Evolutionary conservation across 2,888 invertebrate species (phyloP).

Genomic region (Acanthosepion pharaonis): DNA sequence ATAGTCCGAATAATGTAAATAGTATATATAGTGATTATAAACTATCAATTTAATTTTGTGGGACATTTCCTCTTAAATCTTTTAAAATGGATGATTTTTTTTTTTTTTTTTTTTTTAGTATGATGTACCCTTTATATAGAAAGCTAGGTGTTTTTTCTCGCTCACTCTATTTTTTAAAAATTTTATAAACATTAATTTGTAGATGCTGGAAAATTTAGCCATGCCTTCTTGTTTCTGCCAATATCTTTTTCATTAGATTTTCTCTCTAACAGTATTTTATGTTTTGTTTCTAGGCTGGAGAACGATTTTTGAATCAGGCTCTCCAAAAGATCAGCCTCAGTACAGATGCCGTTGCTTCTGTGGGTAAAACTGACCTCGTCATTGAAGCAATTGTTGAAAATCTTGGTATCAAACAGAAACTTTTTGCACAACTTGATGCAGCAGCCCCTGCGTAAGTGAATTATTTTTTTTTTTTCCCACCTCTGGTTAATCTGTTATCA

Average conservation of each 20-base stretch:
- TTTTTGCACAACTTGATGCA: conserved; percentile 82
- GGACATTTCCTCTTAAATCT: too few relatives aligned
- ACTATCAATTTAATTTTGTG: too few relatives aligned
- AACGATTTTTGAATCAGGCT: conserved; percentile 81
- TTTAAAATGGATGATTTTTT: too few relatives aligned
- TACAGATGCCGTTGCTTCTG: conserved; percentile 80
- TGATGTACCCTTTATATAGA: too few relatives aligned
- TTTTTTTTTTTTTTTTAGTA: too few relatives aligned
- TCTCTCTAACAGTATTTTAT: neutral
- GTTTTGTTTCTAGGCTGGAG: conserved; percentile 76
- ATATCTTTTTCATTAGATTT: neutral
- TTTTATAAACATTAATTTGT: too few relatives aligned
- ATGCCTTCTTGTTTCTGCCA: too few relatives aligned
- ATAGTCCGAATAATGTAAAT: too few relatives aligned
- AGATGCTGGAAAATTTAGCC: too few relatives aligned
- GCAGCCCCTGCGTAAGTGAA: conserved; percentile 76
- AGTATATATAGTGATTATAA: too few relatives aligned
- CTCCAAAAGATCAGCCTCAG: conserved; percentile 80
- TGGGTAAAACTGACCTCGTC: conserved; percentile 83
- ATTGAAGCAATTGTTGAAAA: conserved; percentile 92
- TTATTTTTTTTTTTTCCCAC: neutral
- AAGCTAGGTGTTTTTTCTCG: too few relatives aligned
- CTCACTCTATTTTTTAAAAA: too few relatives aligned
- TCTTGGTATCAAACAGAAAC: conserved; percentile 83
- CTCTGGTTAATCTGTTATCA: neutral